Base-by-base conservation (phyloP, 35 echinoderm and acorn worm species). In the Patiria miniata region DNA sequence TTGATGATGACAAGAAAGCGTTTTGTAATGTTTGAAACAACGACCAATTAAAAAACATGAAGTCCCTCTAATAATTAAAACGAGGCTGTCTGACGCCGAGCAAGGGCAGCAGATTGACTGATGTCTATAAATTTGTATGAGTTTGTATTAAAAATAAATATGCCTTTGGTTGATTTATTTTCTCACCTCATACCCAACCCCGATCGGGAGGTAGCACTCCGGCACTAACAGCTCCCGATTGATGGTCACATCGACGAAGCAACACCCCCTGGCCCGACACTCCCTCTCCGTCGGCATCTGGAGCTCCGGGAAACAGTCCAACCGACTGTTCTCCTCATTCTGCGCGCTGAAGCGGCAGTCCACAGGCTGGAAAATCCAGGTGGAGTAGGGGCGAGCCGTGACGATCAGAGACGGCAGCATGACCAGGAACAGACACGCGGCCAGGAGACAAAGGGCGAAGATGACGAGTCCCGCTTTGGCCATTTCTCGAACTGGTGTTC, bases 231-330 rank as follows among this genome's bases (percentile, higher is more conserved):
- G 57, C 47, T 90, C 84, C 9, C 91, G 83, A 60, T 93, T 91
- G 87, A 87, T 86, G 26, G 88, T 93, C 18, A 93, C 90, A 30
- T 81, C 36, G 34, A 82, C 44, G 39, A 50, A 97, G 57, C 95
- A 97, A 34, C 95, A 97, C 1, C 95, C 95, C 18, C 95, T 39
- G 52, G 83, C 68, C 40, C 86, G 42, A 33, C 95, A 97, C 80
- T 89, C 54, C 1, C 88, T 44, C 28, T 85, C 69, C 14, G 91
- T 97, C 15, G 95, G 95, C 55, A 52, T 86, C 39, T 93, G 68
- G 51, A 90, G 34, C 32, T 97, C 95, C 26, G 95, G 95, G 50
- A 87, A 97, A 55, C 95, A 97, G 30, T 97, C 79, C 61, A 97
- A 83, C 50, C 90, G 53, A 26, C 92, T 84, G 78, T 93, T 88